These are phyloP conservation scores for Volucella zonaria DNA, from an alignment of 2,888 invertebrate species.

Conservation along the genomic window DNA sequence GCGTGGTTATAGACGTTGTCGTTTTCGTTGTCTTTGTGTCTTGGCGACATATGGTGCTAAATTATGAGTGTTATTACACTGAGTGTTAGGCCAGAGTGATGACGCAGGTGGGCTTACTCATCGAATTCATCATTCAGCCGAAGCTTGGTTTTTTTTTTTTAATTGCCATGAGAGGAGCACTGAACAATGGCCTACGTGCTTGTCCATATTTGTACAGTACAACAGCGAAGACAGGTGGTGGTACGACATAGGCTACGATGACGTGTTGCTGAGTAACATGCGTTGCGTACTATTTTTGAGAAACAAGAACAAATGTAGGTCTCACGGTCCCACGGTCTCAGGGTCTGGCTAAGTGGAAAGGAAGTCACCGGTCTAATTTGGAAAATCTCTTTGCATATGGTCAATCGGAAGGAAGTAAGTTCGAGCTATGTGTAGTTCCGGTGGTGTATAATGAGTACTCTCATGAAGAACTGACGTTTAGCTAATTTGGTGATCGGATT, in stretches of 20 bases:
- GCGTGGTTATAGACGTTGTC: constrained; percentile 4
- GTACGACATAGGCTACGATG: constrained; percentile 5
- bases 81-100: constrained; percentile 30
- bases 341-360: constrained; percentile 24
- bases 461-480: constrained; percentile 1
- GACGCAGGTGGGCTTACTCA: constrained; percentile 69
- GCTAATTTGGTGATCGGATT: constrained; percentile 52
- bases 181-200: constrained; percentile 68
- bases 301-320: constrained; percentile 66
- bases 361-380: constrained; percentile 64
- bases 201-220: constrained; percentile 55
- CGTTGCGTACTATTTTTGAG: constrained; percentile 44
- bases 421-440: constrained; percentile 34
- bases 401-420: constrained; percentile 67
- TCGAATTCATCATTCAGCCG: constrained; percentile 47
- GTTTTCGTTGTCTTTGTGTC: not conserved
- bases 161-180: constrained; percentile 41
- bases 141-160: constrained; percentile 37
- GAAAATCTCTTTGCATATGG: constrained; percentile 51
- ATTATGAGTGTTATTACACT: constrained; percentile 41
- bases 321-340: constrained; percentile 51
- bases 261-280: constrained; percentile 30
- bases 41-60: constrained; percentile 55
- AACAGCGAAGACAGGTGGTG: constrained; percentile 42
- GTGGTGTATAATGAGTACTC: not conserved